Conservation (phyloP, 1,140 invertebrate species). For the Hycleus cichorii region DNA sequence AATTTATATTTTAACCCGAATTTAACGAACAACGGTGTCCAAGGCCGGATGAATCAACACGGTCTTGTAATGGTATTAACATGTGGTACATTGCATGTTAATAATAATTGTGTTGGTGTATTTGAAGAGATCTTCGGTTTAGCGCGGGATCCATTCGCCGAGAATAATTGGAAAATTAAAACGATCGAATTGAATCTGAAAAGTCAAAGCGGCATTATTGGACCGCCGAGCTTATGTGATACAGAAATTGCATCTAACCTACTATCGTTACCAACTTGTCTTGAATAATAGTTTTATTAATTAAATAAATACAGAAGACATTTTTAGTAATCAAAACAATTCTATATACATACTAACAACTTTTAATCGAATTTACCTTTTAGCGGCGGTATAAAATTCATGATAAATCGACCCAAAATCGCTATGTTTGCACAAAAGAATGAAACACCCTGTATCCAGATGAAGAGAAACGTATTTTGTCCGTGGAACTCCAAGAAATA, state of each 20-base stretch:
- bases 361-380: too few species aligned
- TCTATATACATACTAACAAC: too few species aligned
- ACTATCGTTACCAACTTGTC: constrained; percentile 18
- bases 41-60: constrained; percentile 50
- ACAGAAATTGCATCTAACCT: constrained; percentile 23
- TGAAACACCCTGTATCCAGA: constrained; percentile 68
- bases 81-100: constrained; percentile 54
- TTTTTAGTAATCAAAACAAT: too few species aligned
- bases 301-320: too few species aligned
- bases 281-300: not conserved
- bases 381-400: constrained; percentile 27
- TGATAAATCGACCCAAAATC: constrained; percentile 60
- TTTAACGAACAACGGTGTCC: constrained; percentile 44
- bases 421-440: constrained; percentile 75
- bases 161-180: constrained; percentile 59
- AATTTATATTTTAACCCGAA: constrained; percentile 55
- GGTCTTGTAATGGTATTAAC: constrained; percentile 52
- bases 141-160: constrained; percentile 48
- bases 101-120: constrained; percentile 46
- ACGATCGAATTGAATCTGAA: constrained; percentile 39
- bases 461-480: constrained; percentile 68
- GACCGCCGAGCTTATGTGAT: constrained; percentile 25
- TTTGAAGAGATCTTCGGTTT: constrained; percentile 58
- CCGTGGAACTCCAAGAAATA: constrained; percentile 88
- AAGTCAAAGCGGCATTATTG: constrained; percentile 31